phyloP scores from a whole-genome alignment of 2,113 vertebrate species.

The Aegotheles bennettii region DNA sequence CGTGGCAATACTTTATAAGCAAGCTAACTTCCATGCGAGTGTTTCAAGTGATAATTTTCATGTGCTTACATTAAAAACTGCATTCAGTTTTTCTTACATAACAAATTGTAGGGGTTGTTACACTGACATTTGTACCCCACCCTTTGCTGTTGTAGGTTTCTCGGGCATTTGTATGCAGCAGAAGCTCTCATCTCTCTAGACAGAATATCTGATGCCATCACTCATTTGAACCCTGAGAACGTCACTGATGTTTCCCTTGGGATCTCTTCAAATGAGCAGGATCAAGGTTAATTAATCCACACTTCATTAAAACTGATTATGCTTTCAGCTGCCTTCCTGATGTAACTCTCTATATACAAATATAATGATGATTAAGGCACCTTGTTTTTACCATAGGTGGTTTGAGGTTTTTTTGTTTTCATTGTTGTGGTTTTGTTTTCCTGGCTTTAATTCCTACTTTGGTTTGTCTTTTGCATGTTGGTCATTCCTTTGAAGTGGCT shows the following conservation, averaged over 20 bases:
- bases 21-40: not conserved
- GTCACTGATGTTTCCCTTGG: slow-evolving; percentile 94
- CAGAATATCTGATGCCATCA: slow-evolving; percentile 96
- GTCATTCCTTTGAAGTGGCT: not conserved
- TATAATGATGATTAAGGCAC: not conserved
- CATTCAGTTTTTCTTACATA: not conserved
- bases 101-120: not conserved
- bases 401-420: not conserved
- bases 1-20: not conserved
- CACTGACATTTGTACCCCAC: not conserved
- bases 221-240: slow-evolving; percentile 95
- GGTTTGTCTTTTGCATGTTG: not conserved
- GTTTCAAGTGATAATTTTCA: not conserved
- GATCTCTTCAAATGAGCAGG: slow-evolving; percentile 89
- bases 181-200: slow-evolving; percentile 98
- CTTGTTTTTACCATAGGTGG: not conserved
- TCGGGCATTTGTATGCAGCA: slow-evolving; percentile 96
- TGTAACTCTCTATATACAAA: not conserved
- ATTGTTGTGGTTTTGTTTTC: not conserved
- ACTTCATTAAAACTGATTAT: slow-evolving; percentile 37
- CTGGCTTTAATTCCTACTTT: not conserved
- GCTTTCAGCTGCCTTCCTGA: slow-evolving; percentile 16
- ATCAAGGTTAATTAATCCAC: slow-evolving; percentile 85
- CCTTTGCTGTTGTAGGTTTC: slow-evolving; percentile 80
- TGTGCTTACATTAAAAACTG: not conserved